Evolutionary conservation across 1,140 invertebrate species (phyloP), one percentile per base, ranked within the genome.

Genomic region (Elysia chlorotica): DNA sequence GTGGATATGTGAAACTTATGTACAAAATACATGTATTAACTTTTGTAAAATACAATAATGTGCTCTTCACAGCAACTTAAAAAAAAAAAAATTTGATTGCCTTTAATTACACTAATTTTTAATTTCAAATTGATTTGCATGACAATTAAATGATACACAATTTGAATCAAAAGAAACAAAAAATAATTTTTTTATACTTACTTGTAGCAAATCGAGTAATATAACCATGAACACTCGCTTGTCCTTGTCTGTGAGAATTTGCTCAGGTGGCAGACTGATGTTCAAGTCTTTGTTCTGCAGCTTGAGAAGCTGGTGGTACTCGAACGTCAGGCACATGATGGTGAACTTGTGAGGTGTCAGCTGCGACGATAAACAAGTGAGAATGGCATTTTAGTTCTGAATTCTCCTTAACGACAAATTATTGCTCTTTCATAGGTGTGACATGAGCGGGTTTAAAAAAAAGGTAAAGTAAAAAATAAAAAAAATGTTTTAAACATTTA

Each of bases 281-380:
- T 38, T n/a, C 37, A 70, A 17, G 37, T 67, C 23, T 23, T 25
- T 30, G 23, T 66, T 62, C 38, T 66, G 65, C 14, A 30, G 37
- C 33, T 37, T 30, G 6, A 19, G 48, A 36, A 71, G 30, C 41
- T 66, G 36, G 61, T 81, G 79, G 69, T 85, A 84, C 71, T 87
- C 81, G 54, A 82, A 77, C 19, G 86, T 78, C 33, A 86, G 48
- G 28, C 81, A 76, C 37, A 87, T 73, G 14, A 87, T 41, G 0
- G 83, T 76, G 67, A 87, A 76, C 73, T 86, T 86, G 75, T 86
- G 83, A 5, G 85, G 78, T 17, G 83, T 86, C 0, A 87, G 79
- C 65, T 83, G 78, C 25, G 35, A n/a, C n/a, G n/a, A n/a, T n/a
- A n/a, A n/a, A n/a, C n/a, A n/a, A n/a, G n/a, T n/a, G n/a, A n/a